Percentiles rank a stretch among this genome's conserved stretches.
Evolutionary conservation across 2,113 vertebrate species (phyloP).

Genomic region (Pelusios castaneus): DNA sequence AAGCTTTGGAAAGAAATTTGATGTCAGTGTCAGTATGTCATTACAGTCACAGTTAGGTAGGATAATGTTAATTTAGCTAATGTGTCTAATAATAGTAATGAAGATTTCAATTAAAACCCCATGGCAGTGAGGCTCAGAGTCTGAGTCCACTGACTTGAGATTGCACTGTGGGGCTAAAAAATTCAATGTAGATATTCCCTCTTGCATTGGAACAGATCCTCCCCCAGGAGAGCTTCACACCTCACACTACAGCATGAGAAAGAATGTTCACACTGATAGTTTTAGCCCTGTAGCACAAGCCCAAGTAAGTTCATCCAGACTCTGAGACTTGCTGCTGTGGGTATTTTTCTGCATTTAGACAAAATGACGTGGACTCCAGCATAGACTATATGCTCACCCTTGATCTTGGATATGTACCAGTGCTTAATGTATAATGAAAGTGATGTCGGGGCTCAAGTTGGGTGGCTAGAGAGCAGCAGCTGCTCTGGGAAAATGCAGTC

Average conservation of each 20-base stretch:
- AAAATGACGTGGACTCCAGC: background rate
- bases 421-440: background rate
- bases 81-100: background rate
- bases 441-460: background rate
- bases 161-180: background rate
- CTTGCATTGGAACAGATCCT: too few species aligned
- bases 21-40: background rate
- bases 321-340: background rate
- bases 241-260: background rate
- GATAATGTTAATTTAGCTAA: background rate
- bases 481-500: background rate
- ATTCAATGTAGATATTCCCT: background rate
- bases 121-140: background rate
- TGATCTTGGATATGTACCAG: background rate
- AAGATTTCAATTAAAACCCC: background rate
- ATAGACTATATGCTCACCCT: background rate
- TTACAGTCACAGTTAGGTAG: too few species aligned
- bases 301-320: background rate
- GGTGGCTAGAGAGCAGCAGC: background rate
- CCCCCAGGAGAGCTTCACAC: background rate
- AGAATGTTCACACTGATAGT: background rate
- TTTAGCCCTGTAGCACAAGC: background rate
- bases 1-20: background rate
- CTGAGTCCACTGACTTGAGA: background rate
- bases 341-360: background rate